Percentiles rank a stretch among this genome's conserved stretches.
Evolutionary conservation across 2,888 invertebrate genomes (phyloP).

Genomic region (Drosophila bunnanda): DNA sequence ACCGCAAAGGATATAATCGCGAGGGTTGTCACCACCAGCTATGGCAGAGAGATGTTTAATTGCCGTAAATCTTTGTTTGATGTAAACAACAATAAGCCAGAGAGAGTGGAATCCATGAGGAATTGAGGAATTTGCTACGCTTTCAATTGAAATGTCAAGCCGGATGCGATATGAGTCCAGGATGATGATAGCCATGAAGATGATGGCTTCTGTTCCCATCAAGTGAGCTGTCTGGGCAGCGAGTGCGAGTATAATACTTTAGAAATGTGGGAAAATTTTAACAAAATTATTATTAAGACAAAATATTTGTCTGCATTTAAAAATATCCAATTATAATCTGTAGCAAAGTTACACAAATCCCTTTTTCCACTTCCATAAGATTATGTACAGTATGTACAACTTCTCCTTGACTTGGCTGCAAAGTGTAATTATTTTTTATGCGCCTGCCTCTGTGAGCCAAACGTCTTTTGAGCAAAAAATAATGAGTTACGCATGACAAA

Average conservation of each 20-base stretch:
- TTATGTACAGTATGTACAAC: neutral
- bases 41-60: constrained; percentile 81
- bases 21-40: constrained; percentile 72
- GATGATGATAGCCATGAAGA: constrained; percentile 56
- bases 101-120: constrained; percentile 19
- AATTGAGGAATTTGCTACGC: constrained; percentile 70
- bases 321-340: too few relatives aligned
- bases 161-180: constrained; percentile 43
- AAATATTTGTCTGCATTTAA: too few relatives aligned
- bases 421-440: constrained; percentile 63
- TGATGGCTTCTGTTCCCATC: constrained; percentile 21
- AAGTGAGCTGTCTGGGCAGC: constrained; percentile 16
- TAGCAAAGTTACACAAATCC: neutral
- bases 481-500: constrained; percentile 84
- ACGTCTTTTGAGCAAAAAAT: constrained; percentile 73
- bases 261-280: too few relatives aligned
- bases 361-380: neutral
- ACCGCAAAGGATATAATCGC: constrained; percentile 81
- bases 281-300: too few relatives aligned
- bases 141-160: constrained; percentile 74
- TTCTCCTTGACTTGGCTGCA: constrained; percentile 28
- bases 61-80: constrained; percentile 85
- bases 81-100: constrained; percentile 77
- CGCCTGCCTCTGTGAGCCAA: constrained; percentile 59
- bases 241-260: constrained; percentile 51